phyloP scores from a whole-genome alignment of 2,888 invertebrate species.

The Torymus aiolomorphi region DNA sequence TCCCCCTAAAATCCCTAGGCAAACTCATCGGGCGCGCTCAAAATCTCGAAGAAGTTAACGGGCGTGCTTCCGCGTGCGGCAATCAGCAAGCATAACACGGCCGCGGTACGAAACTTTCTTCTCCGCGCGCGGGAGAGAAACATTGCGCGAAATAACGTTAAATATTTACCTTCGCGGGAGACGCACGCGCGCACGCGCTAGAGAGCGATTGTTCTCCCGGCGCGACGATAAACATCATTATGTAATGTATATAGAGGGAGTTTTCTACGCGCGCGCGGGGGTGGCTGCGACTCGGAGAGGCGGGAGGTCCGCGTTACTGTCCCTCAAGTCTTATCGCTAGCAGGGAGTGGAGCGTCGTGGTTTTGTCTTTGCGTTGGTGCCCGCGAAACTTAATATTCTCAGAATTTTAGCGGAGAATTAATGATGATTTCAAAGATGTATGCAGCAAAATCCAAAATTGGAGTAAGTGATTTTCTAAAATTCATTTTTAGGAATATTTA shows the following conservation, averaged over 20 bases:
- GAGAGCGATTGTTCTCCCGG: conserved; percentile 68
- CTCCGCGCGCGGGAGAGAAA: conserved; percentile 59
- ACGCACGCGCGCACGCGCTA: conserved; percentile 9
- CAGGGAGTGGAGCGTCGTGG: conserved; percentile 7
- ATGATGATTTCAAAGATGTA: too few relatives aligned
- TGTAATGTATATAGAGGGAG: conserved; percentile 74
- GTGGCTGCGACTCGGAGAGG: too few relatives aligned
- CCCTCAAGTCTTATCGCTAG: conserved; percentile 50
- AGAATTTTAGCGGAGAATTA: too few relatives aligned
- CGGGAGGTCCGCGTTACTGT: conserved; percentile 50
- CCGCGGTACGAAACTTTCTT: conserved; percentile 16
- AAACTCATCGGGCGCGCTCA: too few relatives aligned
- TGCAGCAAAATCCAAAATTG: too few relatives aligned
- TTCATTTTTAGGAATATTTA: too few relatives aligned
- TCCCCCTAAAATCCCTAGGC: too few relatives aligned
- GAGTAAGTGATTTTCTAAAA: too few relatives aligned
- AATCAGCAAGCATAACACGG: conserved; percentile 30
- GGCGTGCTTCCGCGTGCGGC: not conserved
- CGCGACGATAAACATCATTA: conserved; percentile 75
- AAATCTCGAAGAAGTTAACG: conserved; percentile 3
- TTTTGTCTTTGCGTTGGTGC: conserved; percentile 9
- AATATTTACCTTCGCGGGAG: conserved; percentile 72
- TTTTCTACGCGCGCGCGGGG: too few relatives aligned
- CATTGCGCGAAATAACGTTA: conserved; percentile 76
- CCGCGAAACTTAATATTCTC: too few relatives aligned